Evolutionary conservation across 2,797 vertebrate species (phyloP).

Genomic region (Spondyliosoma cantharus): DNA sequence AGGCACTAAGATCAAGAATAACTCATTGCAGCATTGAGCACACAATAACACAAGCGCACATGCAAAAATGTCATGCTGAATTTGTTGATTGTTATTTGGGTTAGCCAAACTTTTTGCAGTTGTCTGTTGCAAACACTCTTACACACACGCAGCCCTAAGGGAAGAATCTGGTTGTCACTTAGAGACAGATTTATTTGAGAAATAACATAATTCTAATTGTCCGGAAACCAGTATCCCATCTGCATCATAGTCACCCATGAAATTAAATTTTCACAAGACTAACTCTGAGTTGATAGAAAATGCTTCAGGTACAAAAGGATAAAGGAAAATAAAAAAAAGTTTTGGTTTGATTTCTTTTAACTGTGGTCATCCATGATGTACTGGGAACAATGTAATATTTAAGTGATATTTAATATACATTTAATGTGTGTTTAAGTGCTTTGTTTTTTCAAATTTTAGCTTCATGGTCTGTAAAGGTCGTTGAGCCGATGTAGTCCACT

Average conservation of each 20-base stretch:
- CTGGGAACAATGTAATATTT: neutral
- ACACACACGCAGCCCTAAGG: neutral
- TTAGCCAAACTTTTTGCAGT: neutral
- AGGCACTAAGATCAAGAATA: slow-evolving; percentile 18
- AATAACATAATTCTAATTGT: slow-evolving; percentile 65
- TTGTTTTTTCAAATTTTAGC: slow-evolving; percentile 1
- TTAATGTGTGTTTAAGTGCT: slow-evolving; percentile 8
- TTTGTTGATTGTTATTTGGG: slow-evolving; percentile 11
- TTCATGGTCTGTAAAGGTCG: neutral
- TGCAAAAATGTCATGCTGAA: slow-evolving; percentile 19
- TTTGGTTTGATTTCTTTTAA: slow-evolving; percentile 27
- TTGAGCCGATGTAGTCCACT: neutral
- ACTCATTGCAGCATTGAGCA: neutral
- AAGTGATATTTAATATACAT: slow-evolving; percentile 1
- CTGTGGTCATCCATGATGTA: slow-evolving; percentile 29
- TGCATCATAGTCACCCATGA: slow-evolving; percentile 70
- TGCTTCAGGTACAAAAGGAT: slow-evolving; percentile 49
- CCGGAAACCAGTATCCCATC: slow-evolving; percentile 62
- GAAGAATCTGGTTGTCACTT: slow-evolving; percentile 43
- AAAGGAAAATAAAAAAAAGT: neutral
- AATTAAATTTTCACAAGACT: slow-evolving; percentile 77
- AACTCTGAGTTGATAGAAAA: slow-evolving; percentile 65
- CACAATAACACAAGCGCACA: slow-evolving; percentile 10
- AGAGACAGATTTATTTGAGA: slow-evolving; percentile 49
- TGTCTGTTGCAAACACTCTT: slow-evolving; percentile 10